A percentile compares a stretch with the other conserved stretches of the same genome.
Evolutionary conservation across 2,888 invertebrate species (phyloP).

Genomic region (Thereva nobilitata): DNA sequence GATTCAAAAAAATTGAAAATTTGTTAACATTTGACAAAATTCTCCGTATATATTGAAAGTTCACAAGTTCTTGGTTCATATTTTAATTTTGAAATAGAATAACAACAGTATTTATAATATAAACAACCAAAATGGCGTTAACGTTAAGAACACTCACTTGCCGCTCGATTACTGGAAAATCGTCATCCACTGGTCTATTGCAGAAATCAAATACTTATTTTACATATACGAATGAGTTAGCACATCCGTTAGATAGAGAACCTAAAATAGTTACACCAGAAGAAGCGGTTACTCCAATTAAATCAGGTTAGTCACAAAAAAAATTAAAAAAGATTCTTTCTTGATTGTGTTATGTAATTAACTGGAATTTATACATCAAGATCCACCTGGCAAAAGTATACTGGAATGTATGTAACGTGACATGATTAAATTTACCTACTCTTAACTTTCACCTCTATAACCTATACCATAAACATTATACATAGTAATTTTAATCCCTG

Average conservation of each 20-base stretch:
- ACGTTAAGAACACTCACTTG: neutral
- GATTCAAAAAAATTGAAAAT: too few species aligned
- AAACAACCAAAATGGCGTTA: slow-evolving; percentile 9
- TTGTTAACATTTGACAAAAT: too few species aligned
- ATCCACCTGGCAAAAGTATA: too few species aligned
- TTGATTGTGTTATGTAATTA: neutral
- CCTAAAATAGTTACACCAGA: slow-evolving; percentile 75
- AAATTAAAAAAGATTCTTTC: neutral
- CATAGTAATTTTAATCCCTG: too few species aligned
- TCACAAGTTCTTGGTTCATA: too few species aligned
- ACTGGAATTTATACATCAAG: neutral
- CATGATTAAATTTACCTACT: too few species aligned
- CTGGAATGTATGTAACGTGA: too few species aligned
- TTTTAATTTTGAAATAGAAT: too few species aligned
- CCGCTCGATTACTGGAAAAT: neutral
- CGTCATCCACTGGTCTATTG: neutral
- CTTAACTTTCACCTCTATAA: too few species aligned
- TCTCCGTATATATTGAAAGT: too few species aligned
- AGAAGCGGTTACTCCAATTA: slow-evolving; percentile 76
- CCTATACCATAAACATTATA: too few species aligned
- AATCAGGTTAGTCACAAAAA: slow-evolving; percentile 69
- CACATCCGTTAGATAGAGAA: slow-evolving; percentile 75
- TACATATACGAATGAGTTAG: slow-evolving; percentile 64
- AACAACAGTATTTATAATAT: too few species aligned
- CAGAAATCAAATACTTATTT: slow-evolving; percentile 15